Conservation (phyloP, 2,797 vertebrate genomes). For the Triplophysa yarkandensis region DNA sequence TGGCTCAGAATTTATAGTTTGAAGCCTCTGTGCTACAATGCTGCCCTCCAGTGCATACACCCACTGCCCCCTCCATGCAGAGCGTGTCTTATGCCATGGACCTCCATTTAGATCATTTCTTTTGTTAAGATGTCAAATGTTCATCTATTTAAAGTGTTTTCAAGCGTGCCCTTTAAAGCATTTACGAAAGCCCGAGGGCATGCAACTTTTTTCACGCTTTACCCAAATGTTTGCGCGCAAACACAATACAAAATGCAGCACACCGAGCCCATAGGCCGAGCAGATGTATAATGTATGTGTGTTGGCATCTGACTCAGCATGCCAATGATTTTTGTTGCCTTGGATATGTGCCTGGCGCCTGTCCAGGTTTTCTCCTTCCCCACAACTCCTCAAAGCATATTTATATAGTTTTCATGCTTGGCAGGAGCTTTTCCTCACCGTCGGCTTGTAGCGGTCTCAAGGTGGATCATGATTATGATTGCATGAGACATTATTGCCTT, state of each 20-base stretch:
- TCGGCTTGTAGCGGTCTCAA: slow-evolving; percentile 68
- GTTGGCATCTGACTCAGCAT: slow-evolving; percentile 72
- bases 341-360: slow-evolving; percentile 71
- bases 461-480: slow-evolving; percentile 76
- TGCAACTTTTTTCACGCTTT: slow-evolving; percentile 56
- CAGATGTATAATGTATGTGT: slow-evolving; percentile 60
- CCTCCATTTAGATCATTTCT: slow-evolving; percentile 24
- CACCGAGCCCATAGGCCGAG: slow-evolving; percentile 48
- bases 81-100: neutral
- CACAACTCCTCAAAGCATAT: slow-evolving; percentile 78
- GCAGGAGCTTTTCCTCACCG: slow-evolving; percentile 70
- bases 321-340: slow-evolving; percentile 72
- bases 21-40: slow-evolving; percentile 66
- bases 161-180: slow-evolving; percentile 43
- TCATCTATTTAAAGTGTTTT: slow-evolving; percentile 46
- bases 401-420: slow-evolving; percentile 75
- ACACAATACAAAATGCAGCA: slow-evolving; percentile 50
- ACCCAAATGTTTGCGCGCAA: slow-evolving; percentile 33
- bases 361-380: slow-evolving; percentile 72
- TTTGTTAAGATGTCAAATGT: slow-evolving; percentile 39
- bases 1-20: slow-evolving; percentile 51
- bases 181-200: slow-evolving; percentile 46
- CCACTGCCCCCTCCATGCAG: slow-evolving; percentile 21
- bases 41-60: slow-evolving; percentile 75
- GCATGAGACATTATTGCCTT: slow-evolving; percentile 76